Base-by-base conservation (phyloP, 2,888 invertebrate genomes). In the Pimpla rufipes region DNA sequence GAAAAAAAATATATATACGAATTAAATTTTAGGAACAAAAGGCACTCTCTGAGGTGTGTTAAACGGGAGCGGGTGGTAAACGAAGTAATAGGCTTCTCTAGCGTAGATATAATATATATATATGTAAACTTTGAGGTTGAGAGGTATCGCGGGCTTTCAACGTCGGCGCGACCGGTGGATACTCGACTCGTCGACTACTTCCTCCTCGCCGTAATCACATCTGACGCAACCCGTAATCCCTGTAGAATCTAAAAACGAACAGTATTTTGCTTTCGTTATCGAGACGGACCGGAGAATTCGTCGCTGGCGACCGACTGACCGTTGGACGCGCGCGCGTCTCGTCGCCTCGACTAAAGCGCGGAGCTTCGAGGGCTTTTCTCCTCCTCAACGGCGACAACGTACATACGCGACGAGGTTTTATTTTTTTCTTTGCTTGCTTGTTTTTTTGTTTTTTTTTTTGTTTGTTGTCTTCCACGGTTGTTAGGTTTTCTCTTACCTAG, bases 211-310 rank as follows among this genome's bases (percentile, higher is more conserved):
- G 62, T 62, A 74, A 62, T 74, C 59, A 74, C 62, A 62, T 62
- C 62, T 50, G 59, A 62, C 62, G 62, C 45, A 62, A 74, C 47
- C 74, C 77, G 29, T 55, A 62, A 64, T 55, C 37, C 45, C 47
- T 59, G 57, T 57, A 57, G 73, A 67, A 67, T 79, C 40, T 59
- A 59, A 8, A 68, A 66, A 21, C 18, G 47, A 67, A 59, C 47
- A 57, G 66, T 74, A 55, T 47, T 35, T 37, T 47, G 23, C 10
- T 42, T 73, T 59, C 45, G 45, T 50, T 16, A 52, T 76, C 42
- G 71, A 76, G 75, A 79, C 70, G 79, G 75, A 74, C 70, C 52
- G 45, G 70, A 70, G 55, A 70, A 76, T 23, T 81, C 81, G 71
- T 76, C 71, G 57, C 29, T 35, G 76, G 71, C 77, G 77, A 77